Percentiles rank a stretch among this genome's conserved stretches.
These are phyloP conservation scores for Rachycentron canadum DNA, from an alignment of 2,797 vertebrate species.

Conservation along the genomic window DNA sequence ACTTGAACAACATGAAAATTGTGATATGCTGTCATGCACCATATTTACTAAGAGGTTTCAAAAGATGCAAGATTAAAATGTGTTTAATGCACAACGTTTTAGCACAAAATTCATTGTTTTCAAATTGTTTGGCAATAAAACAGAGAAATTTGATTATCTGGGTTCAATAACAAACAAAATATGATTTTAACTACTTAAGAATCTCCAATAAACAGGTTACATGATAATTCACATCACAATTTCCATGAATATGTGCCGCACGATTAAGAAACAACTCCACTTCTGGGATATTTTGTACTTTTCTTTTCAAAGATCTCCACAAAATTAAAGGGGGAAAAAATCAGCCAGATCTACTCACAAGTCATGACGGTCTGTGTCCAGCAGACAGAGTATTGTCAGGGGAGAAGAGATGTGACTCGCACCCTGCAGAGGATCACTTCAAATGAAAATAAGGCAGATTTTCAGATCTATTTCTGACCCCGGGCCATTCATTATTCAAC, in stretches of 20 bases:
- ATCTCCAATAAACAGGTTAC: neutral
- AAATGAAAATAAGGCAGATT: conserved; percentile 91
- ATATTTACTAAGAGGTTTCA: neutral
- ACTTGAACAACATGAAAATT: neutral
- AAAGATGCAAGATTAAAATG: neutral
- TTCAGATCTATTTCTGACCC: conserved; percentile 92
- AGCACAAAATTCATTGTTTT: neutral
- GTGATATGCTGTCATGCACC: neutral
- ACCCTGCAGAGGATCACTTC: conserved; percentile 89
- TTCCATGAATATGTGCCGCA: neutral
- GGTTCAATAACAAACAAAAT: neutral
- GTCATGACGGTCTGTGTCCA: conserved; percentile 74
- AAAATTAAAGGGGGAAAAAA: neutral
- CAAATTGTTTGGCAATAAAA: neutral
- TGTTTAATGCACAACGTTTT: neutral
- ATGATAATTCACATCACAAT: neutral
- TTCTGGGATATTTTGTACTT: neutral
- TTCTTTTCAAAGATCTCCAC: neutral
- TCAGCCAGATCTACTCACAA: conserved; percentile 74
- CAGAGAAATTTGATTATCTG: neutral
- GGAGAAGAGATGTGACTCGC: conserved; percentile 83
- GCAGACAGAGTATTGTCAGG: conserved; percentile 58
- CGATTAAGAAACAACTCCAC: neutral
- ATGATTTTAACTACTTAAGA: neutral
- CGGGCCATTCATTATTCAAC: conserved; percentile 95